Percentiles rank a stretch among this genome's conserved stretches.
Conservation (phyloP, 2,113 vertebrate genomes). For the Bubo scandiacus region DNA sequence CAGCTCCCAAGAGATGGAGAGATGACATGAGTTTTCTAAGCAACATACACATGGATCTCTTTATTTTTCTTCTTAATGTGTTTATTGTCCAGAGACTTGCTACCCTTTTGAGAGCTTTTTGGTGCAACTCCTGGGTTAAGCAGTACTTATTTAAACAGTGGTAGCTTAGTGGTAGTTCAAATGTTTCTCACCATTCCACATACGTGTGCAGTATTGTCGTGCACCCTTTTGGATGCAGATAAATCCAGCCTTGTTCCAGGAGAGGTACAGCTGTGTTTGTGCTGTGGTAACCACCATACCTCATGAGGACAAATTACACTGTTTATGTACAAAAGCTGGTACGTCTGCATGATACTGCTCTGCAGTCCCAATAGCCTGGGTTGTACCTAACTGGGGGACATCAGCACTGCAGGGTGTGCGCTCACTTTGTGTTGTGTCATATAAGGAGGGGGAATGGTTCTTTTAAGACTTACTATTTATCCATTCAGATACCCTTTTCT, state of each 20-base stretch:
- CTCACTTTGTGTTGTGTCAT: background rate
- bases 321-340: background rate
- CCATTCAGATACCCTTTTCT: background rate
- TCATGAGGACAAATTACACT: too few species aligned
- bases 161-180: background rate
- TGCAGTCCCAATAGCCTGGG: background rate
- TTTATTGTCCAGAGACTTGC: background rate
- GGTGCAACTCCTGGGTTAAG: background rate
- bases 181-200: background rate
- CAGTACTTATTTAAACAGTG: background rate
- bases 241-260: background rate
- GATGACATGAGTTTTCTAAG: background rate
- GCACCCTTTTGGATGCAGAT: background rate
- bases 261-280: background rate
- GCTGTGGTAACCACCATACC: background rate
- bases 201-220: accelerated
- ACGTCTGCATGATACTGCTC: background rate
- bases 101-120: background rate
- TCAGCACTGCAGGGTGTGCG: background rate
- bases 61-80: background rate
- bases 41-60: accelerated
- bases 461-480: background rate
- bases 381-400: background rate
- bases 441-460: too few species aligned
- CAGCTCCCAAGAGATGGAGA: background rate